Base-by-base conservation (phyloP, 2,888 invertebrate species). In the Apomyelois bistriatella region DNA sequence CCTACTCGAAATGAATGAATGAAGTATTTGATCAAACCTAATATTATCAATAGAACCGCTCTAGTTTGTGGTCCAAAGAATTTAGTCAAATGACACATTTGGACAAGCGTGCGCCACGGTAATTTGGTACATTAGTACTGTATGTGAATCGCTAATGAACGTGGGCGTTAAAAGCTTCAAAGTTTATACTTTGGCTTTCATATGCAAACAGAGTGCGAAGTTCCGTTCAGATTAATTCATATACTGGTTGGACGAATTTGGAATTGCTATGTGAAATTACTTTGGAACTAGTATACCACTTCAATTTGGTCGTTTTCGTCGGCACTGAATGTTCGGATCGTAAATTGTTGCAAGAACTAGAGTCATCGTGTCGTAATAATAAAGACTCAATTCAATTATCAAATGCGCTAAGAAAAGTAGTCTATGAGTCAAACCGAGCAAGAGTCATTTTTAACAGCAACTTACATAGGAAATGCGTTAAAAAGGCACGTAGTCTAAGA, bases 141-240 rank as follows among this genome's bases (percentile, higher is more conserved):
- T 15, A 28, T 55, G 36, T 51, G 53, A 53, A 51, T 53, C 48
- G 22, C 37, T 50, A 51, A 57, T 53, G 51, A 54, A 50, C 28
- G 17, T 12, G 42, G 47, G 38, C 40, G 47, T 49, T 50, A 53
- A 54, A 57, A 53, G 52, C 38, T 43, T 15, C 17, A 36, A 53
- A 52, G 22, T 30, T 54, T 49, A 47, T 16, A 40, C 42, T 51
- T 28, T n/a, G 13, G 32, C 47, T 49, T 50, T 53, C 52, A 52
- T 50, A 54, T 42, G 38, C 37, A 40, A 49, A 38, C 10, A 15
- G 35, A 57, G 52, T 52, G 53, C 41, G 47, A 54, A 54, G 52
- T 52, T 56, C 9, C 28, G 12, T 22, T 16, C 10, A 43, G 13
- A 43, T 28, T 32, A 54, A 41, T 13, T 8, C 42, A 42, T 42